phyloP scores from a whole-genome alignment of 1,140 invertebrate species.

The Mercenaria mercenaria region DNA sequence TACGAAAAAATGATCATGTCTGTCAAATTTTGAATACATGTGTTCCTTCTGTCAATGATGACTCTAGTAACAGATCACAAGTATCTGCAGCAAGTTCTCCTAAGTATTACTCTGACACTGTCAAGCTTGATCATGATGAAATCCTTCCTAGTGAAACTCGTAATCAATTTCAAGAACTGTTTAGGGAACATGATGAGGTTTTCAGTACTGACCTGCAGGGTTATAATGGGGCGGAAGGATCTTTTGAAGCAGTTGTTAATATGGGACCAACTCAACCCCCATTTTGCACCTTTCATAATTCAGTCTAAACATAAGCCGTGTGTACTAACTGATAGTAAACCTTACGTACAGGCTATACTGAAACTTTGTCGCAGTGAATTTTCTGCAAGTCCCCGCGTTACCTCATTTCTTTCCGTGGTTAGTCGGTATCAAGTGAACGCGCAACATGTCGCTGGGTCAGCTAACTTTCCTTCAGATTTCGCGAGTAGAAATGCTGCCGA shows the following conservation, averaged over 20 bases:
- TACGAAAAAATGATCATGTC: slow-evolving; percentile 69
- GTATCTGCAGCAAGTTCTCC: neutral
- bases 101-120: neutral
- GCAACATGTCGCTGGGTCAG: slow-evolving; percentile 38
- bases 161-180: slow-evolving; percentile 54
- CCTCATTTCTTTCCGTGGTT: slow-evolving; percentile 54
- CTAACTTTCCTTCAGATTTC: slow-evolving; percentile 57
- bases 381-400: slow-evolving; percentile 56
- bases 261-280: slow-evolving; percentile 71
- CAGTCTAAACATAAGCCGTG: no score
- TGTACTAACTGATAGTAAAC: no score
- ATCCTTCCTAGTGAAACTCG: slow-evolving; percentile 53
- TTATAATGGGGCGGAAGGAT: slow-evolving; percentile 59
- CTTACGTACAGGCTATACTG: no score
- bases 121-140: slow-evolving; percentile 65
- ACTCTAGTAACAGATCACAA: neutral
- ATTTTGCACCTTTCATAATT: no score
- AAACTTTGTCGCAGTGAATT: no score
- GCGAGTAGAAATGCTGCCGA: slow-evolving; percentile 48
- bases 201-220: slow-evolving; percentile 60
- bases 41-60: neutral
- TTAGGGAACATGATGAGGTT: slow-evolving; percentile 56
- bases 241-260: slow-evolving; percentile 69
- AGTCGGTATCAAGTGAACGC: slow-evolving; percentile 44
- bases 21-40: slow-evolving; percentile 15